Percentiles rank a stretch among this genome's conserved stretches.
These are phyloP conservation scores for Pedicia rivosa DNA, from an alignment of 2,888 invertebrate species.

Conservation along the genomic window DNA sequence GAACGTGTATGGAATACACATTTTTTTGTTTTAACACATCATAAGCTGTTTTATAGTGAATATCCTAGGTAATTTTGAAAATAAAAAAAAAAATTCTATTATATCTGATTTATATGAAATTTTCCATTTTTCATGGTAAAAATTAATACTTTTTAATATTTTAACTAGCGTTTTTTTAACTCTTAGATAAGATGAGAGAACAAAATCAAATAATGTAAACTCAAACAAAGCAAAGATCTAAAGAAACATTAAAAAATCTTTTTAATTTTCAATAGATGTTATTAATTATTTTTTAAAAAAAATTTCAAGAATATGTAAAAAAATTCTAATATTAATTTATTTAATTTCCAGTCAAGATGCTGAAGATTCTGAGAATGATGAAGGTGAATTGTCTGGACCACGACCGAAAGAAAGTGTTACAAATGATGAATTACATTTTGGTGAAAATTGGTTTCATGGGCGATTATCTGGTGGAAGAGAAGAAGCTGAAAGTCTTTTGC, in stretches of 20 bases:
- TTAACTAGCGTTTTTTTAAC: too few species aligned
- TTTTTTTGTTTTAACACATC: slow-evolving; percentile 80
- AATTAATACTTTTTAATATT: too few species aligned
- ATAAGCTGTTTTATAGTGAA: slow-evolving; percentile 67
- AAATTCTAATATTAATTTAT: slow-evolving; percentile 21
- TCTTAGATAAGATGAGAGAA: too few species aligned
- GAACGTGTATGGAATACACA: slow-evolving; percentile 86
- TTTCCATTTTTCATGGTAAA: too few species aligned
- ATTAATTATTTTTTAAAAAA: too few species aligned
- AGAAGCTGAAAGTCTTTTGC: slow-evolving; percentile 53
- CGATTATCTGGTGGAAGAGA: slow-evolving; percentile 61
- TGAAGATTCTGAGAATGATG: slow-evolving; percentile 44
- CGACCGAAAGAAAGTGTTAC: slow-evolving; percentile 46
- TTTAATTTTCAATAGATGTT: too few species aligned
- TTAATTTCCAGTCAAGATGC: slow-evolving; percentile 28
- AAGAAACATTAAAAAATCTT: too few species aligned
- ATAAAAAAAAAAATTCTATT: slow-evolving; percentile 33
- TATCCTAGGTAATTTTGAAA: not conserved
- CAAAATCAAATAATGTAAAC: too few species aligned
- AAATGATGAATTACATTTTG: slow-evolving; percentile 79
- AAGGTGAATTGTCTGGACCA: slow-evolving; percentile 33
- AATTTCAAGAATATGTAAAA: too few species aligned
- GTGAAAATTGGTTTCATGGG: slow-evolving; percentile 91
- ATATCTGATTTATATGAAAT: too few species aligned
- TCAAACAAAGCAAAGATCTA: too few species aligned